Percentiles rank a stretch among this genome's conserved stretches.
Evolutionary conservation across 1,140 invertebrate genomes (phyloP).

Genomic region (Laupala kohalensis): DNA sequence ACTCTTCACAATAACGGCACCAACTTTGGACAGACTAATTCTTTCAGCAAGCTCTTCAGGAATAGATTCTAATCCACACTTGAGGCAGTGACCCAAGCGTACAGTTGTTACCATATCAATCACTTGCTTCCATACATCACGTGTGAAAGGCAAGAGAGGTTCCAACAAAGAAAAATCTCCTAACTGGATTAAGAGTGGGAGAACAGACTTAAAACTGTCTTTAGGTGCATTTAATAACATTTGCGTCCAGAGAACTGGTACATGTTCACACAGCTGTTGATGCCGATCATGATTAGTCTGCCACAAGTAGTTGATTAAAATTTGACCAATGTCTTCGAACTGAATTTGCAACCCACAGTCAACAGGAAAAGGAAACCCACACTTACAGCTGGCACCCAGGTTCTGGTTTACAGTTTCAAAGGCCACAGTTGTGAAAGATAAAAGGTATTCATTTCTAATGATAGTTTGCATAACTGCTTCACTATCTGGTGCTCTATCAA

Average conservation of each 20-base stretch:
- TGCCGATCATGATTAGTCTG: conserved; percentile 4
- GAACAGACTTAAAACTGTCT: conserved; percentile 1
- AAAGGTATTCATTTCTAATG: neutral
- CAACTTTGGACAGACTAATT: neutral
- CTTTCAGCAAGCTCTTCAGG: neutral
- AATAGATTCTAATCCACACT: neutral
- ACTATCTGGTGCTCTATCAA: conserved; percentile 15
- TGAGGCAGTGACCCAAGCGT: conserved; percentile 2
- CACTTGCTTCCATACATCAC: conserved; percentile 9
- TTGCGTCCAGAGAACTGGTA: conserved; percentile 9
- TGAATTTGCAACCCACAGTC: conserved; percentile 1
- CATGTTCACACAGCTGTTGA: neutral
- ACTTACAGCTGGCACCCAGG: conserved; percentile 10
- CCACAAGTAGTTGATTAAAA: neutral
- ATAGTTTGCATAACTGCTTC: neutral
- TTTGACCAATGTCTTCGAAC: neutral
- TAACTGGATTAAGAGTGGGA: conserved; percentile 14
- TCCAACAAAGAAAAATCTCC: conserved; percentile 6
- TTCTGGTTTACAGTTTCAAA: conserved; percentile 3
- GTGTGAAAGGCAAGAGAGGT: neutral
- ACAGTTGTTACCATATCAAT: conserved; percentile 16
- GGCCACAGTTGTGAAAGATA: neutral
- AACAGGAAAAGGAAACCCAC: conserved; percentile 14
- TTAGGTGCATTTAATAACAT: neutral
- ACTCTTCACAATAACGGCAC: conserved; percentile 15